These are phyloP conservation scores for Bagarius yarrelli DNA, from an alignment of 2,113 vertebrate species.

Conservation along the genomic window DNA sequence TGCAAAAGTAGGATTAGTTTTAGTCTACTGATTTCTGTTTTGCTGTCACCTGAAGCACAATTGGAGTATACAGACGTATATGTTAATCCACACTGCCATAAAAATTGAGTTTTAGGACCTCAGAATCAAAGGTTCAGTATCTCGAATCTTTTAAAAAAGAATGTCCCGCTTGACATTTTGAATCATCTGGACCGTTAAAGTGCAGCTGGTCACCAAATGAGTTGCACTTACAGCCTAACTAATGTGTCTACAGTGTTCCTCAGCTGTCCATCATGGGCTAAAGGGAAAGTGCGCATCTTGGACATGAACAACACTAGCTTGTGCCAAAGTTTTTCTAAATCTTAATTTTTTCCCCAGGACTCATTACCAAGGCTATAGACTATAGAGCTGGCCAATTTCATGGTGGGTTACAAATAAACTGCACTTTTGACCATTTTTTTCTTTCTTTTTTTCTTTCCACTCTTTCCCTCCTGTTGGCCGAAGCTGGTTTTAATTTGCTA, in stretches of 20 bases:
- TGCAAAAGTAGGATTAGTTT: slow-evolving; percentile 35
- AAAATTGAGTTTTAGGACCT: not conserved
- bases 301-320: slow-evolving; percentile 41
- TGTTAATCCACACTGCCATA: too few relatives aligned
- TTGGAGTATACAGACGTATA: not conserved
- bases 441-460: slow-evolving; percentile 53
- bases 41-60: not conserved
- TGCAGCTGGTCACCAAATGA: slow-evolving; percentile 69
- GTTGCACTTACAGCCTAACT: slow-evolving; percentile 27
- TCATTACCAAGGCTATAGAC: slow-evolving; percentile 58
- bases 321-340: slow-evolving; percentile 51
- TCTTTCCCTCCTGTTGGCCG: slow-evolving; percentile 52
- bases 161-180: slow-evolving; percentile 38
- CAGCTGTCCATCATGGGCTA: slow-evolving; percentile 50
- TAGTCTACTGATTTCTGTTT: not conserved
- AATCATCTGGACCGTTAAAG: slow-evolving; percentile 48
- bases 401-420: slow-evolving; percentile 73
- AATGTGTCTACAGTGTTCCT: slow-evolving; percentile 20
- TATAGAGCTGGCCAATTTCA: slow-evolving; percentile 72
- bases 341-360: slow-evolving; percentile 47
- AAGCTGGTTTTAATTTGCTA: slow-evolving; percentile 70
- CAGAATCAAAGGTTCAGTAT: not conserved
- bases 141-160: slow-evolving; percentile 15
- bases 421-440: slow-evolving; percentile 59
- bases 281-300: slow-evolving; percentile 52